These are phyloP conservation scores for Copidosoma floridanum DNA, from an alignment of 1,140 invertebrate genomes.

Conservation along the genomic window DNA sequence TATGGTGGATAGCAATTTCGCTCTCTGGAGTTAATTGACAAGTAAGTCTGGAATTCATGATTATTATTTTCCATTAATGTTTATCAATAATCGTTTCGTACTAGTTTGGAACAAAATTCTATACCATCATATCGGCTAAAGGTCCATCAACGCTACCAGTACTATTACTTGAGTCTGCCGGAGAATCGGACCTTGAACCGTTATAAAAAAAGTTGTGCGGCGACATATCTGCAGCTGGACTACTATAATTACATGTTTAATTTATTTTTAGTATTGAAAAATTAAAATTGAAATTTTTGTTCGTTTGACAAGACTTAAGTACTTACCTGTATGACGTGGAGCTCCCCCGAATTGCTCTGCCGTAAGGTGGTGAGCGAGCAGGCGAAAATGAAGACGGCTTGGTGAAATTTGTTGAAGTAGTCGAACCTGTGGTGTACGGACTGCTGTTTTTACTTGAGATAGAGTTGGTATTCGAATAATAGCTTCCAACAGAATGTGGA, in stretches of 20 bases:
- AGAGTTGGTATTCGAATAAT: conserved; percentile 50
- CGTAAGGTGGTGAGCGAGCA: conserved; percentile 38
- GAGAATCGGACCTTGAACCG: conserved; percentile 61
- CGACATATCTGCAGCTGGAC: conserved; percentile 56
- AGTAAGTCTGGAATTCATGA: conserved; percentile 35
- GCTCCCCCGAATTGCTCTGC: conserved; percentile 51
- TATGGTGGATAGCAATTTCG: conserved; percentile 40
- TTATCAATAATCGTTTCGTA: no score
- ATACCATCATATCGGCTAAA: conserved; percentile 68
- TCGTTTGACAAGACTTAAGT: conserved; percentile 2
- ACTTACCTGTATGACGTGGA: conserved; percentile 50
- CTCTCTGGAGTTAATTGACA: conserved; percentile 40
- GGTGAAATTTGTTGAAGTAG: conserved; percentile 30
- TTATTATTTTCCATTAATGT: neutral
- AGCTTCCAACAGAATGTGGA: conserved; percentile 58
- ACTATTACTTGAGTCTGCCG: conserved; percentile 64
- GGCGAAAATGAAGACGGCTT: conserved; percentile 38
- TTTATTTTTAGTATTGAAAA: neutral
- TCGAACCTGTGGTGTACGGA: conserved; percentile 37
- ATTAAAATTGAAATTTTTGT: neutral
- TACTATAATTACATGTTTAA: conserved; percentile 55
- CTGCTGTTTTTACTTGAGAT: conserved; percentile 38
- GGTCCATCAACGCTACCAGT: conserved; percentile 62
- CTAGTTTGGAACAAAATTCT: conserved; percentile 22
- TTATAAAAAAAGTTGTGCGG: conserved; percentile 47